phyloP scores from a whole-genome alignment of 2,888 invertebrate species.

The Melangyna quadrimaculata region DNA sequence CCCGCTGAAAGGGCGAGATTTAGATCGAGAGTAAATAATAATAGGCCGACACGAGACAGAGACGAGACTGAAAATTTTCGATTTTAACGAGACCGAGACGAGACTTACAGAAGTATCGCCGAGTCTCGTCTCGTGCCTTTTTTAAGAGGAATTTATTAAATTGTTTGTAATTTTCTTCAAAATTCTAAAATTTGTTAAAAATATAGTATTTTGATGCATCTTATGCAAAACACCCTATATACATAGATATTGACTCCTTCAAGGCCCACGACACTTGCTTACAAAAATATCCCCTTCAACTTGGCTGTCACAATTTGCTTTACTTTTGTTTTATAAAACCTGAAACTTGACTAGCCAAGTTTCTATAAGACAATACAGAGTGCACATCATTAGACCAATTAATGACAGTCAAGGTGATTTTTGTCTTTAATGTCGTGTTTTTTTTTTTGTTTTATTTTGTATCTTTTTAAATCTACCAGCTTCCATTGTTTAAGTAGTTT shows the following conservation, averaged over 20 bases:
- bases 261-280: neutral
- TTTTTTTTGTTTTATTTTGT: neutral
- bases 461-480: neutral
- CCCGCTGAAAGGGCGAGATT: too few species aligned
- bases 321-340: slow-evolving; percentile 26
- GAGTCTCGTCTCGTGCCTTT: too few species aligned
- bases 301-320: slow-evolving; percentile 6
- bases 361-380: neutral
- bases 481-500: slow-evolving; percentile 25
- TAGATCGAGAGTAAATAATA: too few species aligned
- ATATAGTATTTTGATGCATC: too few species aligned
- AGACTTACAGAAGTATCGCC: too few species aligned
- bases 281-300: neutral
- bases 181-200: too few species aligned
- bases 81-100: too few species aligned
- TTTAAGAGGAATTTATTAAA: too few species aligned
- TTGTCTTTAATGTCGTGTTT: neutral
- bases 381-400: slow-evolving; percentile 62
- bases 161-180: too few species aligned
- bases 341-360: slow-evolving; percentile 29
- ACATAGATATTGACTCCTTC: neutral
- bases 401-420: neutral
- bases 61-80: too few species aligned
- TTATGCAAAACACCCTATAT: too few species aligned
- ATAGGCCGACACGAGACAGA: too few species aligned